Evolutionary conservation across 2,888 invertebrate species (phyloP), one percentile per base, ranked within the genome.

Genomic region (Heliconius charithonia): DNA sequence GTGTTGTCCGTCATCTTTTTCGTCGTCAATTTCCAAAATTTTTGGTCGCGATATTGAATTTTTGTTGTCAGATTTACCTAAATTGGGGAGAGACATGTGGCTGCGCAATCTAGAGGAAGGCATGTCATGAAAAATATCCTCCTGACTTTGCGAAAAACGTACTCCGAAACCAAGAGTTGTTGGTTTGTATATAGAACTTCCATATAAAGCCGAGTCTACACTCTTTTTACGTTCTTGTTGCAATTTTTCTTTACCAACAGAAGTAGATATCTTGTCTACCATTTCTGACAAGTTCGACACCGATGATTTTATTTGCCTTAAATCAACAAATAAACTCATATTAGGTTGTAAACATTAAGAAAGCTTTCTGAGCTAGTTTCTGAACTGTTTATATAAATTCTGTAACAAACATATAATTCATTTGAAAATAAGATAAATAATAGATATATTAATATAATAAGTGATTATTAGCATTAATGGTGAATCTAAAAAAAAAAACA

Each of bases 311-410:
- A 95, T 93, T 84, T 93, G 93, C 81, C 95, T 90, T 86, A 95
- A 90, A 87, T 95, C 94, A 82, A 95, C 94, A 85, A 94, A 95
- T 87, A 95, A 90, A 88, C 95, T 95, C 95, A 95, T 95, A 83
- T 81, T 91, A 83, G 79, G 65, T 75, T 71, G 32, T 69, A 72
- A 78, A 79, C 67, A 73, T 80, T 79, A 71, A 81, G 81, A 83
- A 83, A 83, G 75, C 79, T 81, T 72, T 83, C 56, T 75, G 80
- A 72, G n/a, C 22, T 25, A 27, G 62, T 29, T n/a, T 45, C 27
- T 65, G 67, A 74, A n/a, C 63, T 22, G 7, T 70, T 66, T 72
- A 67, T 29, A 27, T 63, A 59, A 67, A 45, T 72, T 81, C 83
- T 83, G 83, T n/a, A 83, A 83, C 82, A 67, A 37, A 66, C 7